A percentile compares a stretch with the other conserved stretches of the same genome.
Evolutionary conservation across 2,113 vertebrate genomes (phyloP).

Genomic region (Vulpes lagopus): DNA sequence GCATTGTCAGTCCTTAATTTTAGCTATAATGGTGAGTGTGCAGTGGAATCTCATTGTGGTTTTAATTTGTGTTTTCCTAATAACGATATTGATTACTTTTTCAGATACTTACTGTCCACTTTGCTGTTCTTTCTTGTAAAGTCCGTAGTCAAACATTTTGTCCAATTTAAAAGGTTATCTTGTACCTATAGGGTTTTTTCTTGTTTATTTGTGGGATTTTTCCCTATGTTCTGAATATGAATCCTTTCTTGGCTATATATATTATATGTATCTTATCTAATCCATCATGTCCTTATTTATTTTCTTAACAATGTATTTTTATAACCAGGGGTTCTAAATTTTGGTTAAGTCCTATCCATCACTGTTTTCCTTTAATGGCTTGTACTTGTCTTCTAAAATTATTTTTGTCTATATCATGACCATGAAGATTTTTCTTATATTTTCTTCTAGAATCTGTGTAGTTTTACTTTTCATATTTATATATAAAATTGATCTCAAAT

Average conservation of each 20-base stretch:
- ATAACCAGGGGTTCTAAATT: background rate
- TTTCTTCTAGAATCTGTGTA: background rate
- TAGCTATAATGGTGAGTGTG: background rate
- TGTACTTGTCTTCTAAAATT: background rate
- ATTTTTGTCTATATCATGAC: background rate
- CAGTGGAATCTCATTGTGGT: background rate
- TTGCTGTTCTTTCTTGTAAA: background rate
- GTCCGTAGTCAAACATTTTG: background rate
- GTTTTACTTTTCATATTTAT: background rate
- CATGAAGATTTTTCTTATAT: background rate
- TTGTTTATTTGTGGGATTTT: background rate
- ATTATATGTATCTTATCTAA: background rate
- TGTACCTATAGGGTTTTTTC: background rate
- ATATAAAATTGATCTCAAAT: background rate
- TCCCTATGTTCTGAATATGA: background rate
- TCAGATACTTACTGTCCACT: background rate
- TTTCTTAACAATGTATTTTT: background rate
- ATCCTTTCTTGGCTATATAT: background rate
- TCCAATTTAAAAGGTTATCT: background rate
- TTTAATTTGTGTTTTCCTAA: slow-evolving; percentile 42
- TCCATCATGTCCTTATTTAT: background rate
- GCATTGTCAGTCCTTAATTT: background rate
- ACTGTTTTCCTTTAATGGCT: background rate
- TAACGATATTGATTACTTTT: background rate
- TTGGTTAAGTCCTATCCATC: background rate